Conservation (phyloP, 2,888 invertebrate species). For the Calliphora vomitoria region DNA sequence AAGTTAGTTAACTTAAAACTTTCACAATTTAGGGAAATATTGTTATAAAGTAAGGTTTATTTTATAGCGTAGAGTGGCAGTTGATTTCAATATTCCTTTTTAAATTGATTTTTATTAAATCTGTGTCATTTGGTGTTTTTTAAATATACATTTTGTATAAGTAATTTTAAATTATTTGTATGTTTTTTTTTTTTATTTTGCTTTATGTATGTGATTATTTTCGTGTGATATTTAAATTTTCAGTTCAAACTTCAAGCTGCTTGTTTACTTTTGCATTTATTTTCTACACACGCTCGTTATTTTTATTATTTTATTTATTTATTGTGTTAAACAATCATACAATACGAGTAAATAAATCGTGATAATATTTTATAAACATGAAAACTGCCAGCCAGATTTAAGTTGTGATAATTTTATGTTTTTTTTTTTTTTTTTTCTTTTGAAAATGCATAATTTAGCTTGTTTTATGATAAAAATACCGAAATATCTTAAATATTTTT, state of each 20-base stretch:
- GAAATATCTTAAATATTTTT: conserved; percentile 21
- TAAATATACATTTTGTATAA: no score
- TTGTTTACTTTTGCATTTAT: conserved; percentile 43
- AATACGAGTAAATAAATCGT: conserved; percentile 30
- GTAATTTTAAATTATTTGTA: no score
- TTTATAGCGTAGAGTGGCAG: no score
- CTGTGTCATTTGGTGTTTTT: no score
- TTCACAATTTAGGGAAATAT: no score
- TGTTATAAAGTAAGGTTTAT: no score
- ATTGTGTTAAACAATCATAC: conserved; percentile 42
- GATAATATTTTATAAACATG: conserved; percentile 53
- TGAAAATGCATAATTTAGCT: background rate
- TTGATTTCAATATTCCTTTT: no score
- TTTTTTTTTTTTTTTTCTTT: background rate
- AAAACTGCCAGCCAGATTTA: background rate
- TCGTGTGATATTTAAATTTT: conserved; percentile 20
- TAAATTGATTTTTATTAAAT: no score
- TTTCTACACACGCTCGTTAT: conserved; percentile 51
- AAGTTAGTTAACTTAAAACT: no score
- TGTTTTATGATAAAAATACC: background rate
- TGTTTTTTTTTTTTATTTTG: background rate
- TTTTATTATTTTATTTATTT: conserved; percentile 44
- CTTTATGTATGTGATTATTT: conserved; percentile 14
- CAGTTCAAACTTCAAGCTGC: conserved; percentile 19
- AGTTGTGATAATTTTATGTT: conserved; percentile 21